Conservation (phyloP, 2,113 vertebrate genomes). For the Salvator merianae region DNA sequence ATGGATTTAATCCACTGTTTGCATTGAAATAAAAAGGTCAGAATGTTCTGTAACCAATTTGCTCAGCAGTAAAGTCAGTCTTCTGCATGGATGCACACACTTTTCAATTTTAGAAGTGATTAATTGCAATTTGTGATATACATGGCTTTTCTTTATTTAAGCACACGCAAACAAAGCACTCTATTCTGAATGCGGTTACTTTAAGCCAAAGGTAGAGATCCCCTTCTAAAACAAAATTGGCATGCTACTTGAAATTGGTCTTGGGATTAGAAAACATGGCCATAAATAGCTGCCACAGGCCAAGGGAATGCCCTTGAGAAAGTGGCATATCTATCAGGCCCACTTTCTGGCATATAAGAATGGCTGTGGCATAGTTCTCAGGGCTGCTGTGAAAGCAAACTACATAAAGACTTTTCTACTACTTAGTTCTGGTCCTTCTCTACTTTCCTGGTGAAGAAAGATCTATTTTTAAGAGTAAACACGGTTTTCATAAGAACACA, state of each 20-base stretch:
- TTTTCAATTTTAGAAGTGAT: not conserved
- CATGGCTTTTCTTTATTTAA: constrained; percentile 14
- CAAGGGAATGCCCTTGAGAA: not conserved
- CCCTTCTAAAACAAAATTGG: not conserved
- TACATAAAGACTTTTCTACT: not conserved
- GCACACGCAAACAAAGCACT: not conserved
- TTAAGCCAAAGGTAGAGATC: not conserved
- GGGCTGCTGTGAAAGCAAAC: not conserved
- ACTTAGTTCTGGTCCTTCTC: not conserved
- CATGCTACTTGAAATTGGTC: not conserved
- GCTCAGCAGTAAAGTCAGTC: not conserved
- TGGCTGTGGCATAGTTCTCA: not conserved
- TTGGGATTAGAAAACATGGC: not conserved
- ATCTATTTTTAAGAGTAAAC: not conserved
- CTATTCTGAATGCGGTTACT: not conserved
- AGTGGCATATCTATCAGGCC: not conserved
- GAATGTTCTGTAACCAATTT: not conserved
- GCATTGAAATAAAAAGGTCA: constrained; percentile 10
- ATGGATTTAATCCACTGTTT: not conserved
- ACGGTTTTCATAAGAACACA: not conserved
- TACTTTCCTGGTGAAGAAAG: not conserved
- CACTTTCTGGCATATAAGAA: not conserved
- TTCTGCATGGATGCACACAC: not conserved
- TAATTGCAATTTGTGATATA: not conserved
- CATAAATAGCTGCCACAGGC: not conserved